Conservation (phyloP, 2,797 vertebrate genomes). For the Enteromius viviparus region DNA sequence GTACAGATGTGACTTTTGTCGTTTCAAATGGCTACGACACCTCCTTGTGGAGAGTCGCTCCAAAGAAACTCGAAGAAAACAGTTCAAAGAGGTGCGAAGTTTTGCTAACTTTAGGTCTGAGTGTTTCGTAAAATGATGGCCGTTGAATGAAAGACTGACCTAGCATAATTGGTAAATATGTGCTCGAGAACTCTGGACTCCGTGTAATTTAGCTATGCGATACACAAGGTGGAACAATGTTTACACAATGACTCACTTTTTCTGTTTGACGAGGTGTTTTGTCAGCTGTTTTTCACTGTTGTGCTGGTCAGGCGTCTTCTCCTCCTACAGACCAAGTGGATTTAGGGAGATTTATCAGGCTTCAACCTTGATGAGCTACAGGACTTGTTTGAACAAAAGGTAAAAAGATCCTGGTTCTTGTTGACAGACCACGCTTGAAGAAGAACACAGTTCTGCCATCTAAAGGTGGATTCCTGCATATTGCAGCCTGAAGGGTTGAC, state of each 20-base stretch:
- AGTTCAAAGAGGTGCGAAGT: neutral
- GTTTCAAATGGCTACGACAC: neutral
- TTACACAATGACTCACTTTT: slow-evolving; percentile 47
- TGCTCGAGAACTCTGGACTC: slow-evolving; percentile 16
- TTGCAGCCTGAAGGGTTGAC: slow-evolving; percentile 1
- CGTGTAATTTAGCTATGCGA: slow-evolving; percentile 8
- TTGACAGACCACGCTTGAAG: slow-evolving; percentile 11
- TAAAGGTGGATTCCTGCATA: slow-evolving; percentile 15
- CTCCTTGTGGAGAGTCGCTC: neutral
- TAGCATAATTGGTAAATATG: slow-evolving; percentile 23
- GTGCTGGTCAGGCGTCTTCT: slow-evolving; percentile 36
- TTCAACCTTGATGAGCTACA: slow-evolving; percentile 18
- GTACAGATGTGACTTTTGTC: neutral
- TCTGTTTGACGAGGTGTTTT: slow-evolving; percentile 40
- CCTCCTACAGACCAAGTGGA: slow-evolving; percentile 29
- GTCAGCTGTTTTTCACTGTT: slow-evolving; percentile 42
- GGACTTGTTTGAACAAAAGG: slow-evolving; percentile 39
- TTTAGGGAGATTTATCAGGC: slow-evolving; percentile 36
- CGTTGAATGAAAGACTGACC: neutral
- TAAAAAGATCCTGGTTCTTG: slow-evolving; percentile 14
- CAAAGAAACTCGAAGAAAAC: neutral
- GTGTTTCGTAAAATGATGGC: neutral
- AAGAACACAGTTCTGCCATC: slow-evolving; percentile 43
- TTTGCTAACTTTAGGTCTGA: neutral
- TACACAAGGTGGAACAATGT: slow-evolving; percentile 42